Percentiles rank a stretch among this genome's conserved stretches.
phyloP scores from a whole-genome alignment of 2,113 vertebrate genomes.

The Butastur rufipennis region DNA sequence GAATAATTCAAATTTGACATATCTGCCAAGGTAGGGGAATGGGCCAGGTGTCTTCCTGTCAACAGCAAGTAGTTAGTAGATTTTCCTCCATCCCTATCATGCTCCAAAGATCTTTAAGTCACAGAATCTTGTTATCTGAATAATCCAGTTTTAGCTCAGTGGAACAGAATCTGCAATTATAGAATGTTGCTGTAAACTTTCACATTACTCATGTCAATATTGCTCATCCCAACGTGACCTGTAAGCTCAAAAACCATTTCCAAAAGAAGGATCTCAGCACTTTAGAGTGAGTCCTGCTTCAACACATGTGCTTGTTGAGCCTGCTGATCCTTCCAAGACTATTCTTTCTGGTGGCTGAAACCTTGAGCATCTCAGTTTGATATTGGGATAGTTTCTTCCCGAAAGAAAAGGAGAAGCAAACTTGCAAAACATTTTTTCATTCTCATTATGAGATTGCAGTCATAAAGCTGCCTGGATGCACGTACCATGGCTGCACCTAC shows the following conservation, averaged over 20 bases:
- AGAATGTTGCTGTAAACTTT: neutral
- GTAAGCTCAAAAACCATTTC: neutral
- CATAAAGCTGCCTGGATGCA: neutral
- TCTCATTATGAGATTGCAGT: neutral
- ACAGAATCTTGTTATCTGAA: neutral
- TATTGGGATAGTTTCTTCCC: neutral
- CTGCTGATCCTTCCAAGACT: neutral
- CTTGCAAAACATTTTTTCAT: neutral
- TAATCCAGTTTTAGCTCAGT: neutral
- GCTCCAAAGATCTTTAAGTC: slow-evolving; percentile 16
- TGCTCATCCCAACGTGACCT: neutral
- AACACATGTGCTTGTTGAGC: neutral
- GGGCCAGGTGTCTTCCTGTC: neutral
- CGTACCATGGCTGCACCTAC: neutral
- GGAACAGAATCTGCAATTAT: slow-evolving; percentile 1
- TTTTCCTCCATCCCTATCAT: neutral
- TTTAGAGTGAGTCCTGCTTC: neutral
- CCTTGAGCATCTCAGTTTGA: neutral
- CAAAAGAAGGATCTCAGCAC: neutral
- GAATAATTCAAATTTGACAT: neutral
- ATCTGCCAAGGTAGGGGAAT: neutral
- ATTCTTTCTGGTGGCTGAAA: neutral
- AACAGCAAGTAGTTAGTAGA: neutral
- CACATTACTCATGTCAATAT: neutral
- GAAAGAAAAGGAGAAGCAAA: neutral